Evolutionary conservation across 2,113 vertebrate genomes (phyloP).

Genomic region (Marmota monax): DNA sequence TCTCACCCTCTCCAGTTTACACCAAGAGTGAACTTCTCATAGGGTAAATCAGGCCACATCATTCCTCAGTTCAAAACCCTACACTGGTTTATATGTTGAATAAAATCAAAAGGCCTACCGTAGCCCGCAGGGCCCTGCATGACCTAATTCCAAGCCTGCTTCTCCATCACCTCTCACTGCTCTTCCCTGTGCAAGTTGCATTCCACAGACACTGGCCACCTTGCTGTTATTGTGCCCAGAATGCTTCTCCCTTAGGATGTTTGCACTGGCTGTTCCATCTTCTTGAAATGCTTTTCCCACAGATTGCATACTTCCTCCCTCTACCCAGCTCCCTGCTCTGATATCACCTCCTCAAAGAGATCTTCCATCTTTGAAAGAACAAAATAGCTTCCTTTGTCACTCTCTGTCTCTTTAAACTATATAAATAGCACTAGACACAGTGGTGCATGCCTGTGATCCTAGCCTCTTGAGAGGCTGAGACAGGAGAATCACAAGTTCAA

Average conservation of each 20-base stretch:
- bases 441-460: too few relatives aligned
- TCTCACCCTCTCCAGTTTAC: neutral
- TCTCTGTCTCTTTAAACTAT: neutral
- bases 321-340: neutral
- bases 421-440: neutral
- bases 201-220: neutral
- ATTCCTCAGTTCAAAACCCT: constrained; percentile 41
- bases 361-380: constrained; percentile 55
- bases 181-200: neutral
- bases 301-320: neutral
- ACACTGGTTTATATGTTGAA: neutral
- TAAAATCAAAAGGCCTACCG: constrained; percentile 32
- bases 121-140: constrained; percentile 15
- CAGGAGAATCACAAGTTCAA: too few relatives aligned
- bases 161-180: neutral
- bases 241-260: constrained; percentile 82
- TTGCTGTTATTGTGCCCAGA: neutral
- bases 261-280: constrained; percentile 80
- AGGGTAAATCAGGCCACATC: neutral
- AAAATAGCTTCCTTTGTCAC: neutral
- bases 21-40: neutral
- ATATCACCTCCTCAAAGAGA: neutral
- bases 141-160: neutral
- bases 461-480: too few relatives aligned
- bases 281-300: neutral